phyloP scores from a whole-genome alignment of 2,888 invertebrate genomes.

The Drosophila melanosoma region DNA sequence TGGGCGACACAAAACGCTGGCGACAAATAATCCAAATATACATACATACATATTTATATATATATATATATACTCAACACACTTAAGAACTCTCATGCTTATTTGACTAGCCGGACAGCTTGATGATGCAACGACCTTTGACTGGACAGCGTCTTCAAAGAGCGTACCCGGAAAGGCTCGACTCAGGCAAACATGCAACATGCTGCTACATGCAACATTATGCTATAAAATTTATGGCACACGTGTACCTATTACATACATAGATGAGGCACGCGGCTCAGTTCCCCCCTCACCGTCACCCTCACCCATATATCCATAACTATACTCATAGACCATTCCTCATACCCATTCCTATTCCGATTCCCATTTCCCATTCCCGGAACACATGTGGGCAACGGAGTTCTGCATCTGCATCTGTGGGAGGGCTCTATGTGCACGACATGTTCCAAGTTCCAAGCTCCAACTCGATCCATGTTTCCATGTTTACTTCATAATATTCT shows the following conservation, averaged over 20 bases:
- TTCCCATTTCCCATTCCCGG: slow-evolving; percentile 58
- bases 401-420: slow-evolving; percentile 49
- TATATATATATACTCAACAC: neutral
- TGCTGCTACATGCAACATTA: slow-evolving; percentile 51
- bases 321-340: slow-evolving; percentile 12
- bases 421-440: slow-evolving; percentile 16
- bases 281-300: neutral
- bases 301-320: slow-evolving; percentile 6
- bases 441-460: slow-evolving; percentile 32
- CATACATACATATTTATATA: slow-evolving; percentile 6
- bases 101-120: slow-evolving; percentile 43
- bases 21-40: slow-evolving; percentile 75
- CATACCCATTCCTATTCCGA: slow-evolving; percentile 18
- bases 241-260: slow-evolving; percentile 24
- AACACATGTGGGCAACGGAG: slow-evolving; percentile 65
- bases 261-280: slow-evolving; percentile 68
- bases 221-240: slow-evolving; percentile 50
- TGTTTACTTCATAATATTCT: slow-evolving; percentile 60
- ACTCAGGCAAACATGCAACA: slow-evolving; percentile 30
- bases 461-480: slow-evolving; percentile 46
- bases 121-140: slow-evolving; percentile 78
- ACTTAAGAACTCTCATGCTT: slow-evolving; percentile 8
- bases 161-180: slow-evolving; percentile 62
- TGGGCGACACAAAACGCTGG: slow-evolving; percentile 74
- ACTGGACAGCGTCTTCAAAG: slow-evolving; percentile 60